These are phyloP conservation scores for Rhabdophis nuchalis DNA, from an alignment of 2,797 vertebrate species.

Conservation along the genomic window DNA sequence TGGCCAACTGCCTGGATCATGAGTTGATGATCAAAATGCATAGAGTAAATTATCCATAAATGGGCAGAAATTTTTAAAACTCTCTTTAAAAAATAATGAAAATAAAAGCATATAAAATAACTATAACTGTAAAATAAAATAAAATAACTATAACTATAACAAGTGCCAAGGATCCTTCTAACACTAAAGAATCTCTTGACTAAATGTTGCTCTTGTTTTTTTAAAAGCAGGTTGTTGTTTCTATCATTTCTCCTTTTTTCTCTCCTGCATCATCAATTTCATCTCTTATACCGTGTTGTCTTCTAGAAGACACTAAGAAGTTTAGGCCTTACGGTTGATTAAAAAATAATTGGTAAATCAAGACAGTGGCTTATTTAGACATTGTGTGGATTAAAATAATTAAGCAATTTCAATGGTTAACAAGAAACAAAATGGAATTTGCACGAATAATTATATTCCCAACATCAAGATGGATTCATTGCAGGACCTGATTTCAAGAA, in stretches of 20 bases:
- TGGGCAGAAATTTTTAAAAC: constrained; percentile 69
- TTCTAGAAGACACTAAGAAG: constrained; percentile 53
- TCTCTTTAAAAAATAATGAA: constrained; percentile 17
- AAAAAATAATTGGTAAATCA: constrained; percentile 62
- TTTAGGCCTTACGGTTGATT: constrained; percentile 54
- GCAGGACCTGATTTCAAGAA: constrained; percentile 44
- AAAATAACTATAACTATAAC: constrained; percentile 74
- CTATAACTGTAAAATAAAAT: constrained; percentile 70
- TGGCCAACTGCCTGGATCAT: constrained; percentile 79
- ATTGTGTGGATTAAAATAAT: constrained; percentile 56
- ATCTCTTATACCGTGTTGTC: background rate
- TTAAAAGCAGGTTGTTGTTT: constrained; percentile 61
- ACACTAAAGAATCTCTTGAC: background rate
- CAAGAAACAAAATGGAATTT: constrained; percentile 63
- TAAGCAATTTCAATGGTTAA: constrained; percentile 55
- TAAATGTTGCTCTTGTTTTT: constrained; percentile 43
- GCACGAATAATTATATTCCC: constrained; percentile 59
- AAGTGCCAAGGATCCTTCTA: constrained; percentile 53
- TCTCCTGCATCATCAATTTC: background rate
- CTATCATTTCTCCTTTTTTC: constrained; percentile 50
- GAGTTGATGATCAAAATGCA: constrained; percentile 77
- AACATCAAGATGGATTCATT: constrained; percentile 48
- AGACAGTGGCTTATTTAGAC: constrained; percentile 52
- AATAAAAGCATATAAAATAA: constrained; percentile 75
- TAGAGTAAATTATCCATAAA: constrained; percentile 72